Conservation (phyloP, 2,888 invertebrate species). For the Stenchaetothrips biformis region DNA sequence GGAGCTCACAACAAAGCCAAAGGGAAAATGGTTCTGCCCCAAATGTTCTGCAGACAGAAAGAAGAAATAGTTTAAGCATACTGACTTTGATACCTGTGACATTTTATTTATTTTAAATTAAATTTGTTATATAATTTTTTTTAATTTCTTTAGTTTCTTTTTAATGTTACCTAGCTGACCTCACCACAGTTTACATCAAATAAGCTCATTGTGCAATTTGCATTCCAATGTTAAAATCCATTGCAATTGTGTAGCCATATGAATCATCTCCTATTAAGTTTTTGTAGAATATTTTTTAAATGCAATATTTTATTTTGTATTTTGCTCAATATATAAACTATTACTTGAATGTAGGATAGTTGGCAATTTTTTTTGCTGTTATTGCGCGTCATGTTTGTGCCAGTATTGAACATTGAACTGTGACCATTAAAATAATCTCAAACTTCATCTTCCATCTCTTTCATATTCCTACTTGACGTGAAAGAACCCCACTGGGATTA, state of each 20-base stretch:
- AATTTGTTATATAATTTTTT: neutral
- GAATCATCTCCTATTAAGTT: neutral
- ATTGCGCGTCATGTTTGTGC: neutral
- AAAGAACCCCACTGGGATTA: neutral
- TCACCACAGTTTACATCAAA: too few species aligned
- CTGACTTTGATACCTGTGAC: conserved; percentile 11
- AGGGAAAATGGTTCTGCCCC: conserved; percentile 85
- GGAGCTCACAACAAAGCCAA: conserved; percentile 82
- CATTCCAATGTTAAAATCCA: neutral
- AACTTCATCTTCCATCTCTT: neutral
- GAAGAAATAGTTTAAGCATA: conserved; percentile 58
- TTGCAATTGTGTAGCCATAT: neutral
- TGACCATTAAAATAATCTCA: neutral
- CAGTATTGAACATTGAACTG: neutral
- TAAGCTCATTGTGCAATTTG: too few species aligned
- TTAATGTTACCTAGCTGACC: neutral
- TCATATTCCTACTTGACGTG: neutral
- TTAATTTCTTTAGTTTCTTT: neutral
- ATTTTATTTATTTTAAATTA: conserved; percentile 20
- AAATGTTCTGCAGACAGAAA: conserved; percentile 79
- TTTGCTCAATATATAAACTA: neutral
- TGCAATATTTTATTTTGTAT: neutral
- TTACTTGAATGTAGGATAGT: neutral
- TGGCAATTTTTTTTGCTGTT: neutral
- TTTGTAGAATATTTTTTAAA: neutral